These are phyloP conservation scores for Delphinapterus leucas DNA, from an alignment of 2,113 vertebrate species.

Conservation along the genomic window DNA sequence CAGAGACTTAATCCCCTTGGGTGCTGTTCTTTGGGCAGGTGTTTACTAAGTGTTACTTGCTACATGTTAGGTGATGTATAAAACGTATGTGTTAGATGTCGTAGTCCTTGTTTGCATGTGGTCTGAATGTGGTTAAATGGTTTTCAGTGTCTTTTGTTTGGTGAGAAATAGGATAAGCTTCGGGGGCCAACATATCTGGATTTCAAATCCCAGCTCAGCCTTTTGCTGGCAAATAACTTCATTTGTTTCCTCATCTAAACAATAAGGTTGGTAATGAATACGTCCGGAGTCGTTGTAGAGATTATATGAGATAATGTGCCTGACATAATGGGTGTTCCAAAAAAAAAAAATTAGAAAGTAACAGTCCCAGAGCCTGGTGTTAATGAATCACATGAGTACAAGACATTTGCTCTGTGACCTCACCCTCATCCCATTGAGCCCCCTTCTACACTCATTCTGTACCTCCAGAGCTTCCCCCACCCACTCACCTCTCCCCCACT, in stretches of 20 bases:
- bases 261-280: not conserved
- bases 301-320: not conserved
- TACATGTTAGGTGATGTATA: not conserved
- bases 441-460: not conserved
- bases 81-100: not conserved
- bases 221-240: not conserved
- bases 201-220: not conserved
- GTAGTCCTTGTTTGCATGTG: not conserved
- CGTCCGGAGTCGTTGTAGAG: not conserved
- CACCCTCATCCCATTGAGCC: too few species aligned
- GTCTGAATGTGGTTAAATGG: not conserved
- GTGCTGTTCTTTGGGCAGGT: not conserved
- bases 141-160: not conserved
- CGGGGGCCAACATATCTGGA: not conserved
- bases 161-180: not conserved
- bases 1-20: not conserved
- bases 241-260: not conserved
- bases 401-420: not conserved
- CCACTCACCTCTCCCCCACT: rapidly evolving
- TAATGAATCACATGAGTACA: not conserved
- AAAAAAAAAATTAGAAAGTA: not conserved
- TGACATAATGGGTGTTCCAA: not conserved
- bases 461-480: not conserved
- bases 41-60: not conserved
- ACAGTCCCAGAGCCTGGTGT: not conserved